phyloP scores from a whole-genome alignment of 2,888 invertebrate genomes.

The Ophioninae sp. region DNA sequence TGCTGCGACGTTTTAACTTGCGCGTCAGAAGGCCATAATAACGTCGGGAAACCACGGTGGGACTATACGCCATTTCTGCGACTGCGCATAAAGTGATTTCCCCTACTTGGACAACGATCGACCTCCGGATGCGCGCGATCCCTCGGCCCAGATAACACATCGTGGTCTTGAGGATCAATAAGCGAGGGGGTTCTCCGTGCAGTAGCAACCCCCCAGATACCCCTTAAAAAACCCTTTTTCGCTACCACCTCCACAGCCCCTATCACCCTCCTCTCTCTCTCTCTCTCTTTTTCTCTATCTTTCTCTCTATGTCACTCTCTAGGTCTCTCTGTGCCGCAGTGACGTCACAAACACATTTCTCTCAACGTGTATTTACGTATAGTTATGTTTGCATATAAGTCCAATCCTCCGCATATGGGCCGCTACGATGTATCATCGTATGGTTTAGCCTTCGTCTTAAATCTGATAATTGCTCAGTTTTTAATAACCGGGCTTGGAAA shows the following conservation, averaged over 20 bases:
- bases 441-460: not conserved
- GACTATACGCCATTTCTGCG: slow-evolving; percentile 21
- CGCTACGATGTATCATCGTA: not conserved
- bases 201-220: slow-evolving; percentile 23
- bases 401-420: not conserved
- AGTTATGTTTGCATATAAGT: not conserved
- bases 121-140: slow-evolving; percentile 67
- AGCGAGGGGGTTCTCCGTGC: slow-evolving; percentile 44
- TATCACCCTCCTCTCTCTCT: slow-evolving; percentile 9
- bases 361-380: slow-evolving; percentile 40
- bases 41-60: slow-evolving; percentile 26
- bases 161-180: slow-evolving; percentile 56
- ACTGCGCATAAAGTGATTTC: slow-evolving; percentile 10
- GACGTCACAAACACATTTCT: slow-evolving; percentile 58
- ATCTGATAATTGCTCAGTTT: slow-evolving; percentile 30
- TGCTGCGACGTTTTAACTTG: slow-evolving; percentile 50
- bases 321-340: slow-evolving; percentile 60
- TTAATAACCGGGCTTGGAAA: too few species aligned
- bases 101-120: slow-evolving; percentile 61
- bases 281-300: slow-evolving; percentile 3
- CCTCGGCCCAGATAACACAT: slow-evolving; percentile 60
- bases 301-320: slow-evolving; percentile 6
- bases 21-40: slow-evolving; percentile 45
- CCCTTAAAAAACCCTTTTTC: slow-evolving; percentile 8
- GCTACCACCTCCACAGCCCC: slow-evolving; percentile 9